These are phyloP conservation scores for Mormyrops boulengeri DNA, from an alignment of 2,797 vertebrate species.

Conservation along the genomic window DNA sequence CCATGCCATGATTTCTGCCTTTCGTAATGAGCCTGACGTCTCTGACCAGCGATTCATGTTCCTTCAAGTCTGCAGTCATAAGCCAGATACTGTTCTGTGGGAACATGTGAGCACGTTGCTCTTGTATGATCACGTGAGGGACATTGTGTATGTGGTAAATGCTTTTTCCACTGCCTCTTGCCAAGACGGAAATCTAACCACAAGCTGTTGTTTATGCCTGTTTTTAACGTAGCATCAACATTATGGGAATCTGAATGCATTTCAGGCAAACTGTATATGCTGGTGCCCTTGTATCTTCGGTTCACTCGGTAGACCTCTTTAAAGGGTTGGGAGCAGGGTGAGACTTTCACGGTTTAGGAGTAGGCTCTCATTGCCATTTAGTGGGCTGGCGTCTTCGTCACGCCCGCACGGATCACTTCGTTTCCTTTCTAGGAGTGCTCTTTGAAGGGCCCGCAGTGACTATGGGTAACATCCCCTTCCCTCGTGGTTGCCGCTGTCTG, in stretches of 20 bases:
- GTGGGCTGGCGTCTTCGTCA: slow-evolving; percentile 33
- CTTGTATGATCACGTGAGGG: slow-evolving; percentile 19
- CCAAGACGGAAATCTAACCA: slow-evolving; percentile 48
- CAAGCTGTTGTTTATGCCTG: slow-evolving; percentile 29
- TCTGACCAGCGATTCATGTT: neutral
- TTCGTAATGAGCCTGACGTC: neutral
- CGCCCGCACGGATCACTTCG: slow-evolving; percentile 35
- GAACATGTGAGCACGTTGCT: slow-evolving; percentile 4
- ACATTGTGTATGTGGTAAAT: slow-evolving; percentile 35
- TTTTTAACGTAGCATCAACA: slow-evolving; percentile 29
- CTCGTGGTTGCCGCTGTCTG: neutral
- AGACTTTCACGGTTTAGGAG: slow-evolving; percentile 20
- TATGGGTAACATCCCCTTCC: neutral
- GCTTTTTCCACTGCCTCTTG: slow-evolving; percentile 47
- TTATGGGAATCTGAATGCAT: slow-evolving; percentile 33
- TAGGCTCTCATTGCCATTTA: neutral
- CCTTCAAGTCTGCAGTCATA: neutral
- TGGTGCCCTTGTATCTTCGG: slow-evolving; percentile 2
- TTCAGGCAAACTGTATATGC: slow-evolving; percentile 33
- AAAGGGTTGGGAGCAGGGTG: neutral
- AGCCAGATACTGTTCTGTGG: neutral
- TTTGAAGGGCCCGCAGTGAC: slow-evolving; percentile 22
- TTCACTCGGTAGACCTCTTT: neutral
- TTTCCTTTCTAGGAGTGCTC: slow-evolving; percentile 62
- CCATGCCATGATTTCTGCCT: neutral